phyloP scores from a whole-genome alignment of 2,888 invertebrate species.

The Tetramorium bicarinatum region DNA sequence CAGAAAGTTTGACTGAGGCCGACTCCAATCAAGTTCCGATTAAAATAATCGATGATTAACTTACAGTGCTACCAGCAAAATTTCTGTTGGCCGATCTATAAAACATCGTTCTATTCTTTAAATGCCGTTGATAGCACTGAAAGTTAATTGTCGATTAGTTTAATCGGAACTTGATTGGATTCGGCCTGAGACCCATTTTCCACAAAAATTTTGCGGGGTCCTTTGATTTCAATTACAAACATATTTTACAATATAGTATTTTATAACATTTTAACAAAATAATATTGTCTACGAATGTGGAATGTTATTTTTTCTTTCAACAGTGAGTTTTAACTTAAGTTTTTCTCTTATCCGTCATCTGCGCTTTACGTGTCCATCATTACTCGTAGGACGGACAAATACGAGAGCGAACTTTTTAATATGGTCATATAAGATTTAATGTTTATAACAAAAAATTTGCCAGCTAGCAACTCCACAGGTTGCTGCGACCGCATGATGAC shows the following conservation, averaged over 20 bases:
- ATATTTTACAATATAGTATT: background rate
- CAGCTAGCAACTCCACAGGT: slow-evolving; percentile 67
- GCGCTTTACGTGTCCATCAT: background rate
- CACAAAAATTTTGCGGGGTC: too few species aligned
- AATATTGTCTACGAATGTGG: background rate
- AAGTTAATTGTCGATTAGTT: too few species aligned
- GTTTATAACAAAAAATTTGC: slow-evolving; percentile 69
- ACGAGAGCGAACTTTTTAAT: slow-evolving; percentile 24
- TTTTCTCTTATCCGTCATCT: background rate
- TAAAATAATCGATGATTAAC: too few species aligned
- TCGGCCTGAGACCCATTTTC: too few species aligned
- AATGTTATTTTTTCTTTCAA: background rate
- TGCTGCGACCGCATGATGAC: slow-evolving; percentile 71
- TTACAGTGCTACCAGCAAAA: too few species aligned
- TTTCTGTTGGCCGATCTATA: too few species aligned
- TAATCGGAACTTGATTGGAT: too few species aligned
- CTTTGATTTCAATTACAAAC: background rate
- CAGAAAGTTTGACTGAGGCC: too few species aligned
- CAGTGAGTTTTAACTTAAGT: background rate
- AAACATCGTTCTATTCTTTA: too few species aligned
- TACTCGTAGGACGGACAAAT: slow-evolving; percentile 30
- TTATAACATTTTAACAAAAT: background rate
- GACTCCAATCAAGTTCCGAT: too few species aligned
- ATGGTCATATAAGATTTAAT: slow-evolving; percentile 61
- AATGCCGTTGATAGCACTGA: too few species aligned